Conservation (phyloP, 1,140 invertebrate genomes). For the Acromyrmex charruanus region DNA sequence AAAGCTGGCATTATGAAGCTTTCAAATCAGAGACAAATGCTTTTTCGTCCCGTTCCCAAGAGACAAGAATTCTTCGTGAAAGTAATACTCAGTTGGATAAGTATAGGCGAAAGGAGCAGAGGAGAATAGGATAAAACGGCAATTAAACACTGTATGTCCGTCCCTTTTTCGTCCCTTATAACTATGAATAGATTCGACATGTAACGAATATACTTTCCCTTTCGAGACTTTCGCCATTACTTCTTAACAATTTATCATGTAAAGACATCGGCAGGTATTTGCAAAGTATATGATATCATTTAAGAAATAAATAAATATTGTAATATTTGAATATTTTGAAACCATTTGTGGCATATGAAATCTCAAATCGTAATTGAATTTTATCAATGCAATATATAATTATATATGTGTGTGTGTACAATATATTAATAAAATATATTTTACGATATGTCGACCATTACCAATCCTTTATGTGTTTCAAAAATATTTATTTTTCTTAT, state of each 20-base stretch:
- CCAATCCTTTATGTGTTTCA: no score
- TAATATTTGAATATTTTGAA: background rate
- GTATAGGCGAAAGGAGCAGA: background rate
- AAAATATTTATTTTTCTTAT: background rate
- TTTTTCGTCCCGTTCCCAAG: slow-evolving; percentile 23
- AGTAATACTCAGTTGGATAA: slow-evolving; percentile 18
- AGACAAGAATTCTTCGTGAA: slow-evolving; percentile 45
- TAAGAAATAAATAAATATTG: background rate
- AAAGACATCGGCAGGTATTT: slow-evolving; percentile 13
- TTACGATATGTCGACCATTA: background rate
- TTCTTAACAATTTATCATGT: slow-evolving; percentile 59
- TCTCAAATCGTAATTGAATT: background rate
- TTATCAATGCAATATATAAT: background rate
- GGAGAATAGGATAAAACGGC: slow-evolving; percentile 44
- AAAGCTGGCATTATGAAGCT: slow-evolving; percentile 49
- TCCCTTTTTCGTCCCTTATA: slow-evolving; percentile 11
- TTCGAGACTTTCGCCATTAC: slow-evolving; percentile 66
- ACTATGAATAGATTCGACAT: slow-evolving; percentile 45
- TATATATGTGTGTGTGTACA: no score
- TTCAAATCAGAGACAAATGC: slow-evolving; percentile 64
- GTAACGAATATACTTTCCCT: slow-evolving; percentile 67
- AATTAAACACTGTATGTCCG: slow-evolving; percentile 74
- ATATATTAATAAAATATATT: slow-evolving; percentile 6
- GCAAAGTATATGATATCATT: background rate
- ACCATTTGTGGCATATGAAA: background rate